Evolutionary conservation across 1,140 invertebrate species (phyloP), one percentile per base, ranked within the genome.

Genomic region (Cherax destructor): DNA sequence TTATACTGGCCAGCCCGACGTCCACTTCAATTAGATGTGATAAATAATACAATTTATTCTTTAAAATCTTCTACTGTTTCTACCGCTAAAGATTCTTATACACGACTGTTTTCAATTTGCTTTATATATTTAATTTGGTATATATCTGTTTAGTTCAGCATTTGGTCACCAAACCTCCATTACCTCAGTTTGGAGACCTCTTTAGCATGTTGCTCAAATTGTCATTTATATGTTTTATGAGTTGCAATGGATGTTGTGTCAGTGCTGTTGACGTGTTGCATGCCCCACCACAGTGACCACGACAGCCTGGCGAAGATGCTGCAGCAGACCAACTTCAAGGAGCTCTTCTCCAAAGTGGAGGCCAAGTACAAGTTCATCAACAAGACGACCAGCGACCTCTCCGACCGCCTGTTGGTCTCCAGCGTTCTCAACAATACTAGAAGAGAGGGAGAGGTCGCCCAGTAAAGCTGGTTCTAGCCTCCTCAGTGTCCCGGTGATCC

Each of bases 361-460:
- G 52, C 79, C 11, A 74, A 76, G 52, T 30, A 69, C 21, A 89
- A 83, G 80, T 56, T 89, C 47, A 81, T 89, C 47, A 83, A 56
- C 5, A 89, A 83, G 80, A 83, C 87, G 7, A 83, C 80, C 49
- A 89, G 87, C 72, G 87, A 89, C 87, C 79, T 89, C n/a, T 89
- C 87, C 9, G 87, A 76, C 11, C 24, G 79, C 4, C 30, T 89
- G 3, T 1, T 56, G 41, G 72, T 21, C n/a, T 65, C 11, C 50
- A 10, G 21, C 9, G 0, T 21, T 21, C 7, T 47, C 11, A 11
- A 49, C 41, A 52, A 65, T 18, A 21, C 4, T 6, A 65, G 18
- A 21, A 10, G 16, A 5, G 61, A 21, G 4, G 18, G 16, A 18
- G 61, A 72, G 18, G n/a, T 7, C 41, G 24, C 18, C 50, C 52